These are phyloP conservation scores for Calidris pygmaea DNA, from an alignment of 2,113 vertebrate genomes.

Conservation along the genomic window DNA sequence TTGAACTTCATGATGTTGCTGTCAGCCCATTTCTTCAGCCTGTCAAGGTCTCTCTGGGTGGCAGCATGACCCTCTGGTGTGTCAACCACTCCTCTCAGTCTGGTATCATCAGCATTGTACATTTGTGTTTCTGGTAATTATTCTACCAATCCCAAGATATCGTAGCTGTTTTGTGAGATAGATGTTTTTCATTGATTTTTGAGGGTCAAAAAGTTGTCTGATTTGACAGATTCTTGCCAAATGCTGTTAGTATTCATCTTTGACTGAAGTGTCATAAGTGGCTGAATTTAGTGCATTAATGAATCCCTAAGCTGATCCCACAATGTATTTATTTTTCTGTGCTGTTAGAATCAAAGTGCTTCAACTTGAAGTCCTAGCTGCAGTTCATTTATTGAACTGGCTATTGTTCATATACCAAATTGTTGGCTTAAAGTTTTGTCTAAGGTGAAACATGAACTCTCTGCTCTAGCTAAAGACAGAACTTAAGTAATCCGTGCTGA, in stretches of 20 bases:
- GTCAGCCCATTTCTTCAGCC: neutral
- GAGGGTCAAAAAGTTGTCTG: neutral
- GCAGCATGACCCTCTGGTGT: fast-evolving
- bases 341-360: neutral
- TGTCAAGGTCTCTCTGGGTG: neutral
- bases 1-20: neutral
- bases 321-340: neutral
- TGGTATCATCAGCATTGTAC: neutral
- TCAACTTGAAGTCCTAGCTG: neutral
- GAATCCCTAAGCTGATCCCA: neutral
- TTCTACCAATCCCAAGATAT: neutral
- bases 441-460: neutral
- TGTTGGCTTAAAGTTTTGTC: neutral
- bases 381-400: neutral
- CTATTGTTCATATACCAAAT: neutral
- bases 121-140: neutral
- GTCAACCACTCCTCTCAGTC: neutral
- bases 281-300: neutral
- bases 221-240: neutral
- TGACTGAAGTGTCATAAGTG: neutral
- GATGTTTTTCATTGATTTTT: neutral
- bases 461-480: neutral
- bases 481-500: neutral
- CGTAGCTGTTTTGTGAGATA: neutral
- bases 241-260: neutral